A percentile compares a stretch with the other conserved stretches of the same genome.
phyloP scores from a whole-genome alignment of 1,140 invertebrate species.

The Nixonia krombeini region DNA sequence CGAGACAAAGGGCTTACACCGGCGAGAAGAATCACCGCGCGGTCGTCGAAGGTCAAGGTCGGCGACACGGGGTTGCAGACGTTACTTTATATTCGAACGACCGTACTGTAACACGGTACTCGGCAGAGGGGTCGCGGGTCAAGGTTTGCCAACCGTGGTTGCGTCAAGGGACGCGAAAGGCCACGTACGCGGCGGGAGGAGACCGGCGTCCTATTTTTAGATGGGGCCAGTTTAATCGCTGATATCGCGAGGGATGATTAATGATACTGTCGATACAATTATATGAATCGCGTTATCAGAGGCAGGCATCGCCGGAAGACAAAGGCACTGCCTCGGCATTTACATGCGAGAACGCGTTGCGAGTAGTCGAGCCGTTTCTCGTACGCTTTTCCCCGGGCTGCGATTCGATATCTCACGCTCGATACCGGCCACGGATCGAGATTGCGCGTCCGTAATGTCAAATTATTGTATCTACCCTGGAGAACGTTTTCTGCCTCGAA shows the following conservation, averaged over 20 bases:
- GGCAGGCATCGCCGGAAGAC: no score
- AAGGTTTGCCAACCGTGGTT: constrained; percentile 1
- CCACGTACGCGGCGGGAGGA: neutral
- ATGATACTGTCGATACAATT: neutral
- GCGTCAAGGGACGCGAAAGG: neutral
- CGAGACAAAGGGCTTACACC: neutral
- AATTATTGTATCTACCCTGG: no score
- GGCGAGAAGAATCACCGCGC: neutral
- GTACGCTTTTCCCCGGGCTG: no score
- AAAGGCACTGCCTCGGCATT: no score
- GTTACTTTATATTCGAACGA: constrained; percentile 1
- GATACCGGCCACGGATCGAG: no score
- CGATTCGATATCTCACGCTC: no score
- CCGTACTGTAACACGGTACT: constrained; percentile 4
- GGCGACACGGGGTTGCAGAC: neutral
- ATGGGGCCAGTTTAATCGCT: neutral
- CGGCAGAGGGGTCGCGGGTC: constrained; percentile 5
- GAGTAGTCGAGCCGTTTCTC: no score
- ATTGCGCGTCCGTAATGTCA: no score
- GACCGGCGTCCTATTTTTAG: neutral
- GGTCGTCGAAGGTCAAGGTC: neutral
- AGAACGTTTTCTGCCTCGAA: no score
- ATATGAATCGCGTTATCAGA: neutral
- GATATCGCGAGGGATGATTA: neutral
- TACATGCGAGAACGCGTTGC: no score